These are phyloP conservation scores for Gasterosteus aculeatus DNA, from an alignment of 2,113 vertebrate genomes.

Conservation along the genomic window DNA sequence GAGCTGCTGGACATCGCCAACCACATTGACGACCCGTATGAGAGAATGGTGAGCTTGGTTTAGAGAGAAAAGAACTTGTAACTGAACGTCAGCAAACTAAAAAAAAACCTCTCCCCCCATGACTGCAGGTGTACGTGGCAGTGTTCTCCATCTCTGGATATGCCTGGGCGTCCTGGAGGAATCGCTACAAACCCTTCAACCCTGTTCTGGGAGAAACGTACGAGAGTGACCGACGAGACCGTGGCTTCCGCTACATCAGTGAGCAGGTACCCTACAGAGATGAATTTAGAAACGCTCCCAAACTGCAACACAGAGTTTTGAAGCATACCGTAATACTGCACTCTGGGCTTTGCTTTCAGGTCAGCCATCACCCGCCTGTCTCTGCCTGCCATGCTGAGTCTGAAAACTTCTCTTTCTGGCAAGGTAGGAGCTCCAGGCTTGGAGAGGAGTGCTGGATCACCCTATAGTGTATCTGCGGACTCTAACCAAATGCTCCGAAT, in stretches of 20 bases:
- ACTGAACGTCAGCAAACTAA: too few relatives aligned
- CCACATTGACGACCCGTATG: slow-evolving; percentile 83
- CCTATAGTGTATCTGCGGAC: not conserved
- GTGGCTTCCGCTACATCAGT: slow-evolving; percentile 88
- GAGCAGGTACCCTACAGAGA: slow-evolving; percentile 85
- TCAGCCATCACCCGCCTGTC: slow-evolving; percentile 90
- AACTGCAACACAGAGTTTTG: not conserved
- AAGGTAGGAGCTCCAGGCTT: slow-evolving; percentile 79
- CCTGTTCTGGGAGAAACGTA: slow-evolving; percentile 94
- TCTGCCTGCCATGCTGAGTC: slow-evolving; percentile 91
- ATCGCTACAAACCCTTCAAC: slow-evolving; percentile 94
- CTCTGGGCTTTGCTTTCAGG: slow-evolving; percentile 71
- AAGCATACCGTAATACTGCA: not conserved
- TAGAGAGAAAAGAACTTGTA: too few relatives aligned
- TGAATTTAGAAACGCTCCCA: not conserved
- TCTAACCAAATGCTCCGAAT: not conserved
- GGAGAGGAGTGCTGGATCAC: too few relatives aligned
- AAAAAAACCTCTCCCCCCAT: accelerated
- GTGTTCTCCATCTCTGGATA: slow-evolving; percentile 93
- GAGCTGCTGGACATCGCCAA: slow-evolving; percentile 88
- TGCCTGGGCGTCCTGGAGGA: slow-evolving; percentile 89
- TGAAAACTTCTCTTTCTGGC: slow-evolving; percentile 92
- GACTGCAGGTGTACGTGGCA: slow-evolving; percentile 86
- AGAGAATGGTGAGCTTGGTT: slow-evolving; percentile 85
- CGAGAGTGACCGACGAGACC: slow-evolving; percentile 87